phyloP scores from a whole-genome alignment of 2,797 vertebrate genomes.

The Microtus obscurus region DNA sequence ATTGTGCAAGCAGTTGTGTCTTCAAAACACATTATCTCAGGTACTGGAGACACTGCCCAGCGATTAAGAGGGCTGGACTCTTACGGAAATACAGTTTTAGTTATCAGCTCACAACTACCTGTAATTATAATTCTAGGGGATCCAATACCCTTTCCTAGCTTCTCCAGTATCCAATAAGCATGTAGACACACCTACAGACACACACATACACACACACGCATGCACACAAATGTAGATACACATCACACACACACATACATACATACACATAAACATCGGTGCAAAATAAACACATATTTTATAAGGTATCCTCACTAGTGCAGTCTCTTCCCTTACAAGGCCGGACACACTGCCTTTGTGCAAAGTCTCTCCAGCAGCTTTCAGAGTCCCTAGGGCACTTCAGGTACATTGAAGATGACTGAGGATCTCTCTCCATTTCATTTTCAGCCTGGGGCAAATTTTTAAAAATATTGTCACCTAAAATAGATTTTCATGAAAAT shows the following conservation, averaged over 20 bases:
- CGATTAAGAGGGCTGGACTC: background rate
- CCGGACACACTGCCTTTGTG: too few relatives aligned
- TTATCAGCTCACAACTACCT: background rate
- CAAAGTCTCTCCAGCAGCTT: background rate
- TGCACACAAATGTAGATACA: background rate
- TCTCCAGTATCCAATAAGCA: background rate
- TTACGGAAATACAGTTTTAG: background rate
- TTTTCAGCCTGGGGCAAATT: background rate
- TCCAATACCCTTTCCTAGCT: background rate
- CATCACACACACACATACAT: background rate
- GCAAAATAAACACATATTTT: background rate
- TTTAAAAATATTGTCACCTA: background rate
- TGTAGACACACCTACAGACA: too few relatives aligned
- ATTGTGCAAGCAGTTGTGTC: background rate
- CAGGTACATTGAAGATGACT: background rate
- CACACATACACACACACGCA: background rate
- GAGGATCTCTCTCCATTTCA: background rate
- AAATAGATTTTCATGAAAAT: constrained; percentile 27
- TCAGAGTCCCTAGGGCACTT: background rate
- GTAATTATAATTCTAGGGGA: background rate
- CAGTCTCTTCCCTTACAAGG: background rate
- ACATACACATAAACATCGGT: background rate
- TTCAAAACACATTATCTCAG: background rate
- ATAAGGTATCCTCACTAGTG: accelerated
- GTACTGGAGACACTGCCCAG: background rate